phyloP scores from a whole-genome alignment of 1,140 invertebrate species.

The Asbolus verrucosus region DNA sequence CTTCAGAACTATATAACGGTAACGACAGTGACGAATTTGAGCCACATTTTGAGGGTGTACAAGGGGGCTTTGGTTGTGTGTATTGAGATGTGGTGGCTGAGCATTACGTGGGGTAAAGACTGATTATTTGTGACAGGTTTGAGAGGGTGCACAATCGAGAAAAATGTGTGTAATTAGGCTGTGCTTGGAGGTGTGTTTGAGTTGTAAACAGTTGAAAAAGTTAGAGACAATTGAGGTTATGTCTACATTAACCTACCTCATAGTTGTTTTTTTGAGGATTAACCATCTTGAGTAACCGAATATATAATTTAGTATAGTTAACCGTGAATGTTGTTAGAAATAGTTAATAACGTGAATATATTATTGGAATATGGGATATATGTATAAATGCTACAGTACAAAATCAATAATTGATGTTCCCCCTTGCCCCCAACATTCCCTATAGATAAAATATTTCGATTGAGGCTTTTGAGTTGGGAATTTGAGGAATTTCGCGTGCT shows the following conservation, averaged over 20 bases:
- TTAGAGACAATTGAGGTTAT: constrained; percentile 10
- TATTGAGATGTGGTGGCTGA: no score
- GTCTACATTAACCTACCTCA: constrained; percentile 29
- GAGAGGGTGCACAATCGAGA: no score
- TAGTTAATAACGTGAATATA: constrained; percentile 33
- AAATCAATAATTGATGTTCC: constrained; percentile 63
- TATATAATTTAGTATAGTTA: neutral
- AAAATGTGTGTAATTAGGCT: neutral
- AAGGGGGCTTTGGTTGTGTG: no score
- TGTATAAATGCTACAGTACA: constrained; percentile 54
- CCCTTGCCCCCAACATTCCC: constrained; percentile 55
- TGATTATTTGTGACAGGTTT: no score
- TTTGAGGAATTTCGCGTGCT: constrained; percentile 32
- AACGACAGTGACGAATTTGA: no score
- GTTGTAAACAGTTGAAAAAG: constrained; percentile 5
- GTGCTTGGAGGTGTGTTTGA: neutral
- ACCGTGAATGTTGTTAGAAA: neutral
- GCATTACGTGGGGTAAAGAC: no score
- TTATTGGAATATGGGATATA: constrained; percentile 48
- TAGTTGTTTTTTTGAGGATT: constrained; percentile 9
- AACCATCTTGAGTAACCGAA: constrained; percentile 1
- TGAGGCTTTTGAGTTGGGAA: constrained; percentile 28
- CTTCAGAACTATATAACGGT: no score
- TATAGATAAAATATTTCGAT: constrained; percentile 42
- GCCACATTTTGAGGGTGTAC: no score